Base-by-base conservation (phyloP, 64 coral and sea anemone species). In the Dendronephthya gigantea region DNA sequence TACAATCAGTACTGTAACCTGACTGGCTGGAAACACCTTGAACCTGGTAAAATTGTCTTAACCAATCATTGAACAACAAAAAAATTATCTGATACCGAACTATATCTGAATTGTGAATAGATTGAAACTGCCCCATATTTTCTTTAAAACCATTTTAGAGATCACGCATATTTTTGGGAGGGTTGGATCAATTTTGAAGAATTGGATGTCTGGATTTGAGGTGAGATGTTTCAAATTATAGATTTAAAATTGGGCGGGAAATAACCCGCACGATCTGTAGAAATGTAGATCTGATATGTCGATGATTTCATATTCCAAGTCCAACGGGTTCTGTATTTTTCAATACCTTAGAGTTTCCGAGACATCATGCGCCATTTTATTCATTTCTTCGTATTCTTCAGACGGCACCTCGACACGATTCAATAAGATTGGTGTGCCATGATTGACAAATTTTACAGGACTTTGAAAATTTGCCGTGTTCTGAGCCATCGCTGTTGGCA, bases 301-400 rank as follows among this genome's bases (percentile, higher is more conserved):
- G 6, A 59, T 50, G n/a, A n/a, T n/a, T n/a, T n/a, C n/a, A n/a
- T n/a, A n/a, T n/a, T n/a, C n/a, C n/a, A n/a, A n/a, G n/a, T n/a
- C n/a, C 4, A n/a, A 82, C 38, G 33, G 40, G 40, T 3, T 41
- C 36, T 16, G 7, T 15, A 39, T 49, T 29, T 75, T 31, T 58
- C 14, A 74, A 83, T 49, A 98, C 95, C 95, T 98, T 34, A 84
- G 82, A 29, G 89, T 93, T 55, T 93, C 91, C 12, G 92, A 68
- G 23, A 91, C 92, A 52, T 89, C 95, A 23, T 98, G 95, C 35
- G 92, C 92, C 95, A 98, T 98, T 48, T 98, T 98, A 83, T 98
- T 86, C 38, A 98, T 70, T 34, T 98, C 95, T 88, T 98, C 95
- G 2, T 98, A 90, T 82, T 98, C 95, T 34, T 98, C 95, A 50